Base-by-base conservation (phyloP, 2,888 invertebrate genomes). In the Tetrapedia diversipes region DNA sequence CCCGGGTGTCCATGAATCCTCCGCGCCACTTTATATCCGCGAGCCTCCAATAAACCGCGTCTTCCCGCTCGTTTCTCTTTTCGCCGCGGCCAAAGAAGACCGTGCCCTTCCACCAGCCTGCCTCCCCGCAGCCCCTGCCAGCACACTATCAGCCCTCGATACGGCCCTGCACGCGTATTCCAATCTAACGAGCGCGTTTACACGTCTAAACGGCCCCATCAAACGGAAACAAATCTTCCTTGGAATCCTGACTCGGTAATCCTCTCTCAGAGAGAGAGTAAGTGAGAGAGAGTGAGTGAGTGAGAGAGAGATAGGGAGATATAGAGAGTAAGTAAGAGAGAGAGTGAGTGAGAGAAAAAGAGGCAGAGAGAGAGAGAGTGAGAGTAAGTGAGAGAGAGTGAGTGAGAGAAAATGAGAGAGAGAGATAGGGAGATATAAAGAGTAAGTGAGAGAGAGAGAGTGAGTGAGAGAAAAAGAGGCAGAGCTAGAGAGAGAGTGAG, bases 181-280 rank as follows among this genome's bases (percentile, higher is more conserved):
- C 88, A 86, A 90, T 90, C 88, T 90, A 90, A 90, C 89, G 86
- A 90, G 88, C 89, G 87, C 79, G 89, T 89, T 88, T 90, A 90
- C 89, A 89, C 87, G 87, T 88, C 82, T 87, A 89, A 90, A 90
- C 86, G 86, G 85, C 87, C 87, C 89, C 84, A 90, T 90, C 87
- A 90, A 90, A 90, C 87, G 82, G 87, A 88, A 86, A 90, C 89
- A 89, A 90, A 90, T 90, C 89, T 89, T 88, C 78, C 82, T 84
- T 72, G 86, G 82, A 84, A 87, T 86, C 86, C 88, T 80, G 81
- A 49, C 65, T 51, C 80, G 75, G 75, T 81, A 82, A 84, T 84
- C 79, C 78, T 56, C 60, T 64, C 57, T 61, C 53, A 51, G 53
- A 64, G 51, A 51, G 47, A 45, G 49, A 19, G n/a, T n/a, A n/a